phyloP scores from a whole-genome alignment of 2,888 invertebrate species.

The Acrobasis repandana region DNA sequence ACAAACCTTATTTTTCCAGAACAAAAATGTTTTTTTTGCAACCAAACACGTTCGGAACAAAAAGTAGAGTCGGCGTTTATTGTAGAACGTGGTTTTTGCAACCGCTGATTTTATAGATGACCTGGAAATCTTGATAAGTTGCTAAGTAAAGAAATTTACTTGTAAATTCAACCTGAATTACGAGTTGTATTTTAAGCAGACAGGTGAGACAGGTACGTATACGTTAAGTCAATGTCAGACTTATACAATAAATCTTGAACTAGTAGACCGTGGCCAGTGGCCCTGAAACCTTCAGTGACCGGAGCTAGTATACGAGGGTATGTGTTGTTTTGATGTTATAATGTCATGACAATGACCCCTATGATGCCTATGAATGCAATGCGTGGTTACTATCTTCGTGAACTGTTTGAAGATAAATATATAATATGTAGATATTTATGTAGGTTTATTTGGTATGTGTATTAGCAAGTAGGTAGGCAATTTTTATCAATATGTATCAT shows the following conservation, averaged over 20 bases:
- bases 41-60: background rate
- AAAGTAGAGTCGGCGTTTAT: background rate
- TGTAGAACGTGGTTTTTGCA: background rate
- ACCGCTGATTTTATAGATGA: background rate
- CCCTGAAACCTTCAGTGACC: constrained; percentile 37
- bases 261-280: constrained; percentile 49
- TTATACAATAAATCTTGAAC: constrained; percentile 28
- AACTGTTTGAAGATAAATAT: too few species aligned
- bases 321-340: background rate
- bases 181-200: background rate
- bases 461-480: too few species aligned
- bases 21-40: background rate
- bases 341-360: too few species aligned
- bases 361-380: too few species aligned
- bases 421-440: too few species aligned
- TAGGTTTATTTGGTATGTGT: too few species aligned
- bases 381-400: too few species aligned
- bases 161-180: background rate
- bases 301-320: too few species aligned
- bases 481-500: too few species aligned
- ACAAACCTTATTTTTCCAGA: background rate
- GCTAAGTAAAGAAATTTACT: constrained; percentile 1
- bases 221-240: constrained; percentile 13
- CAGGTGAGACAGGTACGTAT: too few species aligned
- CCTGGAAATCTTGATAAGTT: background rate